Evolutionary conservation across 2,888 invertebrate genomes (phyloP).

Genomic region (Odontocerum albicorne): DNA sequence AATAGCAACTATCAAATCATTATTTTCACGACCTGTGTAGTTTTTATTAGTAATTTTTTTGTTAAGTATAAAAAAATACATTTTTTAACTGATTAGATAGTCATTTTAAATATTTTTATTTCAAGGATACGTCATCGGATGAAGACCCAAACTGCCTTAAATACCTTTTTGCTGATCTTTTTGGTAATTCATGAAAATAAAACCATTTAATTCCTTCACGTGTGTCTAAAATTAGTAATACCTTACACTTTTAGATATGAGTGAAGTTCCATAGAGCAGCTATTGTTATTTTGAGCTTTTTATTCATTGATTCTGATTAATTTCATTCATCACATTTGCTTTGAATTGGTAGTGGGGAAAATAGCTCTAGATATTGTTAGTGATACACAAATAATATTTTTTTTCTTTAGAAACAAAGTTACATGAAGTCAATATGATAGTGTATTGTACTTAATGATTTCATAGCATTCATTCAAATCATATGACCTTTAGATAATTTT

Average conservation of each 20-base stretch:
- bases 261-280: slow-evolving; percentile 29
- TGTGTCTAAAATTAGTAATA: slow-evolving; percentile 27
- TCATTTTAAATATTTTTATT: slow-evolving; percentile 33
- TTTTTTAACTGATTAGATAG: slow-evolving; percentile 29
- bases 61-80: background rate
- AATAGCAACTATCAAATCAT: no score
- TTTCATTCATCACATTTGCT: slow-evolving; percentile 26
- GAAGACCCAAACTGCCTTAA: slow-evolving; percentile 69
- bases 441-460: no score
- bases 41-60: background rate
- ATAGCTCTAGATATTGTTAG: slow-evolving; percentile 7
- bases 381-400: no score
- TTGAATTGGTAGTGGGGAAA: slow-evolving; percentile 26
- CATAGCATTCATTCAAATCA: no score
- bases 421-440: no score
- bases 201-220: slow-evolving; percentile 27
- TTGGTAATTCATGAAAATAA: slow-evolving; percentile 54
- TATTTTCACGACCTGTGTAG: no score
- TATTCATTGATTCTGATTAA: slow-evolving; percentile 7
- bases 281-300: slow-evolving; percentile 31
- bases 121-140: slow-evolving; percentile 45
- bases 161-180: slow-evolving; percentile 68
- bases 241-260: slow-evolving; percentile 33
- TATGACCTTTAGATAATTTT: no score
- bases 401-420: no score